phyloP scores from a whole-genome alignment of 1,140 invertebrate genomes.

The Halesus radiatus region DNA sequence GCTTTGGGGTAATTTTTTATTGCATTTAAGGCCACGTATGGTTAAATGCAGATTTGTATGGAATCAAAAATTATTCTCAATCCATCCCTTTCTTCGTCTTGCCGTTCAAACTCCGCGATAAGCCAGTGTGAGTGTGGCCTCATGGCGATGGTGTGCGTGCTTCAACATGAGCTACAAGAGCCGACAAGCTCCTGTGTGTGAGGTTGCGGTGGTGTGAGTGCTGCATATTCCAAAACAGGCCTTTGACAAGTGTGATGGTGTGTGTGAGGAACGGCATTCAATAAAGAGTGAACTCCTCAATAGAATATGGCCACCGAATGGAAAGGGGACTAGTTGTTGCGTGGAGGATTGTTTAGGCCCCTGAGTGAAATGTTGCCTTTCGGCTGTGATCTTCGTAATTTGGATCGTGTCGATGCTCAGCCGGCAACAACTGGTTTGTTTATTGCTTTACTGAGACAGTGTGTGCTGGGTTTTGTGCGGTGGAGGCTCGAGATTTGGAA shows the following conservation, averaged over 20 bases:
- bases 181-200: background rate
- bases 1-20: background rate
- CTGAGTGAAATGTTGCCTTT: background rate
- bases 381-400: background rate
- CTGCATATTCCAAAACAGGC: slow-evolving; percentile 1
- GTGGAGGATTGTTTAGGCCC: background rate
- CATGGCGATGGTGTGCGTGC: too few species aligned
- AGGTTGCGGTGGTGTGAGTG: background rate
- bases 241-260: background rate
- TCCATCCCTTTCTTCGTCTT: slow-evolving; percentile 46
- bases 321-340: background rate
- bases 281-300: background rate
- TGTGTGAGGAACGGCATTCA: slow-evolving; percentile 9
- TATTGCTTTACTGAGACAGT: too few species aligned
- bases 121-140: background rate
- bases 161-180: background rate
- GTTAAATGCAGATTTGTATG: background rate
- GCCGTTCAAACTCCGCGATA: slow-evolving; percentile 23
- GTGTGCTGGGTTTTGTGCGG: too few species aligned
- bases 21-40: background rate
- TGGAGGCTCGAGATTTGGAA: slow-evolving; percentile 5
- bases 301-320: background rate
- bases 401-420: background rate
- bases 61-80: slow-evolving; percentile 40
- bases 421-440: background rate